Conservation (phyloP, 2,113 vertebrate species). For the Martes martes region DNA sequence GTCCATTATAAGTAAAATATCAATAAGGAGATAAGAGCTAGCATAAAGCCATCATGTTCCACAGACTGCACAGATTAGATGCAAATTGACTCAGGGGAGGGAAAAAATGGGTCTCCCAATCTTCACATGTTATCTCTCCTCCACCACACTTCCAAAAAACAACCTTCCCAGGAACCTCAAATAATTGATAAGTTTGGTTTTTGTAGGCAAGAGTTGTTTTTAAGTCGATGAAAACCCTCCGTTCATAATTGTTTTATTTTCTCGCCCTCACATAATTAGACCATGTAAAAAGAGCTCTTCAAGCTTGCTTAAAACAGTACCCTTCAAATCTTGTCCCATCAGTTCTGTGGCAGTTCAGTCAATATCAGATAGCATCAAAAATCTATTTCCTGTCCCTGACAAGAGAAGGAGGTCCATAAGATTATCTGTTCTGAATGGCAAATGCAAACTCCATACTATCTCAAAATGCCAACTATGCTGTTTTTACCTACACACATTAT, state of each 20-base stretch:
- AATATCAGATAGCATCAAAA: conserved; percentile 80
- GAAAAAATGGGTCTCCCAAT: background rate
- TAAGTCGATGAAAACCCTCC: background rate
- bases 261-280: background rate
- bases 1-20: conserved; percentile 68
- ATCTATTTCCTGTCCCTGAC: conserved; percentile 70
- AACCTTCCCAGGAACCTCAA: conserved; percentile 6
- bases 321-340: conserved; percentile 71
- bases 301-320: conserved; percentile 64
- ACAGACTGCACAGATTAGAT: conserved; percentile 71
- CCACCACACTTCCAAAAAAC: background rate
- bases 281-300: conserved; percentile 43
- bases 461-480: background rate
- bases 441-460: conserved; percentile 58
- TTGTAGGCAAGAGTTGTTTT: conserved; percentile 16
- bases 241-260: conserved; percentile 45
- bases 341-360: conserved; percentile 74
- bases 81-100: conserved; percentile 63
- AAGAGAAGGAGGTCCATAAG: conserved; percentile 59
- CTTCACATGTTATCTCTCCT: background rate
- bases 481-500: background rate
- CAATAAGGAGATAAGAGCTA: conserved; percentile 76
- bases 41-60: conserved; percentile 60
- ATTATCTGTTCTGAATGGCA: conserved; percentile 71
- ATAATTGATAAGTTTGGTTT: conserved; percentile 19